Percentiles rank a stretch among this genome's conserved stretches.
Conservation (phyloP, 2,888 invertebrate species). For the Tuberolachnus salignus region DNA sequence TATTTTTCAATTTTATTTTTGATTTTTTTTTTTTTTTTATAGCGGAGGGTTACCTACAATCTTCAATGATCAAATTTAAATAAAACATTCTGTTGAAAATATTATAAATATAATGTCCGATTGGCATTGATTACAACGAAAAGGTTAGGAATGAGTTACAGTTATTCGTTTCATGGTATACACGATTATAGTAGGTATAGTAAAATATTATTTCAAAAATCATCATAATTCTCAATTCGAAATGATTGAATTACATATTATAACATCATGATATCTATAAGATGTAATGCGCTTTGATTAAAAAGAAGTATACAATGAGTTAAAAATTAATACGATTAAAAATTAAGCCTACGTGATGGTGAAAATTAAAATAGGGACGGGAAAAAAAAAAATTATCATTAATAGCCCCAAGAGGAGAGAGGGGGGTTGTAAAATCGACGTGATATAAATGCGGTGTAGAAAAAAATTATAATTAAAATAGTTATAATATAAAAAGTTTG, state of each 20-base stretch:
- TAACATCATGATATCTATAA: not conserved
- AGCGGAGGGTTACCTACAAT: not conserved
- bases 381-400: not conserved
- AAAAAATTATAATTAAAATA: not conserved
- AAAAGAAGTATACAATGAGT: not conserved
- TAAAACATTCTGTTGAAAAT: not conserved
- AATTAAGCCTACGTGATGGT: not conserved
- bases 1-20: too few relatives aligned
- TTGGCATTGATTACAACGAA: too few relatives aligned
- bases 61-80: not conserved
- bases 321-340: not conserved
- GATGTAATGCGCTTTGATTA: not conserved
- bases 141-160: too few relatives aligned
- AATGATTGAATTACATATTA: not conserved
- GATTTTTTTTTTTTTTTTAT: too few relatives aligned
- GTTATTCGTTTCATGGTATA: too few relatives aligned
- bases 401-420: not conserved
- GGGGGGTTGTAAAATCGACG: not conserved
- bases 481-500: not conserved
- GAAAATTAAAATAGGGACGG: slow-evolving; percentile 8
- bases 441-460: not conserved
- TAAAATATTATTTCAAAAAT: not conserved
- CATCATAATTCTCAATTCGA: not conserved
- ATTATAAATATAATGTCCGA: not conserved
- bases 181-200: not conserved